Conservation (phyloP, 2,113 vertebrate species). For the Heterotis niloticus region DNA sequence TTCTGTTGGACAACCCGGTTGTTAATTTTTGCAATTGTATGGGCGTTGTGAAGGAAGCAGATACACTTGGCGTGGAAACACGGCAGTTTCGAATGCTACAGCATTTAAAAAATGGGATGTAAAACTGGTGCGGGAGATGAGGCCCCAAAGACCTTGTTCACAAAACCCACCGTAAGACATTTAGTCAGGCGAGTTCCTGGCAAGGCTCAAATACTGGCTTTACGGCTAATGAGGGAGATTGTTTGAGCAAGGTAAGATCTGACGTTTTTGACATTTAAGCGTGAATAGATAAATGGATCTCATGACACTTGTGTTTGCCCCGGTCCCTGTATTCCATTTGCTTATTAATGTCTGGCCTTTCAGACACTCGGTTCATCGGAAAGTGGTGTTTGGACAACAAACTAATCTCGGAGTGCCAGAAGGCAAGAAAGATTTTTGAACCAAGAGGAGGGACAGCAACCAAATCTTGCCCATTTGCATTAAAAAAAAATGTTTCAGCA, state of each 20-base stretch:
- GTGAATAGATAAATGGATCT: slow-evolving; percentile 18
- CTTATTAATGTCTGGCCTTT: slow-evolving; percentile 35
- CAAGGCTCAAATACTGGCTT: neutral
- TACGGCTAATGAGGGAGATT: slow-evolving; percentile 8
- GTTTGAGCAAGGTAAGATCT: slow-evolving; percentile 25
- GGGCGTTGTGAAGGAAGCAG: neutral
- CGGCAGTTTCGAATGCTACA: neutral
- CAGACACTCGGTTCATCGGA: neutral
- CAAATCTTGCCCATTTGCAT: neutral
- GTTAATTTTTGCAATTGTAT: neutral
- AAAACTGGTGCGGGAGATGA: neutral
- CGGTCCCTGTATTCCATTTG: slow-evolving; percentile 14
- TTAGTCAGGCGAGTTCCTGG: neutral
- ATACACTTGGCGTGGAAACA: neutral
- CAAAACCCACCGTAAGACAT: neutral
- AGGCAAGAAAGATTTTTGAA: neutral
- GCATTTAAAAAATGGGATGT: too few relatives aligned
- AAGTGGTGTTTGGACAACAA: neutral
- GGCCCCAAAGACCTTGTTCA: neutral
- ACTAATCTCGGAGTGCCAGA: neutral
- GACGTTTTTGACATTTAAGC: slow-evolving; percentile 21
- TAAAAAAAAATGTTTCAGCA: neutral
- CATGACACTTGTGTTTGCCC: slow-evolving; percentile 25
- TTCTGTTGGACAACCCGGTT: too few relatives aligned
- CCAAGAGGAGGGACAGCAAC: neutral